These are phyloP conservation scores for Poecilus cupreus DNA, from an alignment of 2,888 invertebrate species.

Conservation along the genomic window DNA sequence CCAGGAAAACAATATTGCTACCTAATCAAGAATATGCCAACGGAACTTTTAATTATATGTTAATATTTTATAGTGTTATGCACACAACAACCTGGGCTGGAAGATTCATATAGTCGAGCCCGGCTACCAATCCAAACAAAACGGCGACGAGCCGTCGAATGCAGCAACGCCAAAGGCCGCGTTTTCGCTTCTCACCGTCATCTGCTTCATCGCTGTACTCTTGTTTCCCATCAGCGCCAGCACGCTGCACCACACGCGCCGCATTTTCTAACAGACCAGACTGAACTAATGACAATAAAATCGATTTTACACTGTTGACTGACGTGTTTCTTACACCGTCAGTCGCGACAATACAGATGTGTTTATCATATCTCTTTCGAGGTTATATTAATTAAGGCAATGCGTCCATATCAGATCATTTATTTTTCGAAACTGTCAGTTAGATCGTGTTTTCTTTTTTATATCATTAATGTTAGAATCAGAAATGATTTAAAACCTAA, in stretches of 20 bases:
- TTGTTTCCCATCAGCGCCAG: slow-evolving; percentile 34
- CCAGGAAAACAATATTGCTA: too few relatives aligned
- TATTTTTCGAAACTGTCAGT: slow-evolving; percentile 46
- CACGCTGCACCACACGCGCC: slow-evolving; percentile 16
- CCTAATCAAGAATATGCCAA: too few relatives aligned
- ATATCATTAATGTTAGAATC: slow-evolving; percentile 34
- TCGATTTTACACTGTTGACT: slow-evolving; percentile 53
- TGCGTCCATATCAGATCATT: slow-evolving; percentile 57
- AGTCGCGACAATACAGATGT: slow-evolving; percentile 37
- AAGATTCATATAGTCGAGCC: slow-evolving; percentile 91
- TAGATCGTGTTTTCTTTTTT: slow-evolving; percentile 20
- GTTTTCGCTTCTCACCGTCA: background rate
- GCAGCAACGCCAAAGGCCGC: background rate
- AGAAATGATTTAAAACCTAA: slow-evolving; percentile 47
- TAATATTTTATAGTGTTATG: slow-evolving; percentile 84
- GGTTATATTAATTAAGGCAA: slow-evolving; percentile 50
- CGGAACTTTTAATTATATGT: slow-evolving; percentile 57
- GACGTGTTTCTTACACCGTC: slow-evolving; percentile 36
- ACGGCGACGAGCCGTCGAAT: slow-evolving; percentile 64
- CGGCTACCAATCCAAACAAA: slow-evolving; percentile 73
- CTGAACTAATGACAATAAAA: slow-evolving; percentile 55
- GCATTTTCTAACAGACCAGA: slow-evolving; percentile 57
- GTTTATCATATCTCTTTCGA: slow-evolving; percentile 50
- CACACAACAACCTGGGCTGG: slow-evolving; percentile 94
- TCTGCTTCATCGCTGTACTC: slow-evolving; percentile 7